phyloP scores from a whole-genome alignment of 1,140 invertebrate genomes.

The Bacillus rossius region DNA sequence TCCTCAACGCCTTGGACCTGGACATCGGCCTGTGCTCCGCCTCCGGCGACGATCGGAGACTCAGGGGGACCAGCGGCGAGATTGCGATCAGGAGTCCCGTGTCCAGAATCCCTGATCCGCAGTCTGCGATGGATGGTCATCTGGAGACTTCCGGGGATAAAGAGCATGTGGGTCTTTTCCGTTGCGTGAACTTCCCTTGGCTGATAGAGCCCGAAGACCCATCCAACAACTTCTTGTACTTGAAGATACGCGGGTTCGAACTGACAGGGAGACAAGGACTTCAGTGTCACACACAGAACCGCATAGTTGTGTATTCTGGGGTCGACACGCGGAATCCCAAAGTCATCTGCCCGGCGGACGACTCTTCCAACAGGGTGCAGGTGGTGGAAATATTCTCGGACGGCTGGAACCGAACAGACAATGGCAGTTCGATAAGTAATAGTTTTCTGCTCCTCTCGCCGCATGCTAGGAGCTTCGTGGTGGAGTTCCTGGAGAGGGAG shows the following conservation, averaged over 20 bases:
- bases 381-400: slow-evolving; percentile 66
- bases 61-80: slow-evolving; percentile 65
- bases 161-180: slow-evolving; percentile 25
- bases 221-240: slow-evolving; percentile 61
- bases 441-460: slow-evolving; percentile 43
- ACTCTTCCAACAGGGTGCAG: slow-evolving; percentile 21
- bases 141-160: slow-evolving; percentile 9
- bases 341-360: slow-evolving; percentile 58
- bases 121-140: slow-evolving; percentile 17
- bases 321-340: slow-evolving; percentile 50
- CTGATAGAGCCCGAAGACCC: slow-evolving; percentile 66
- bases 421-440: slow-evolving; percentile 9
- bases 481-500: slow-evolving; percentile 64
- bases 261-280: background rate
- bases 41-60: slow-evolving; percentile 50
- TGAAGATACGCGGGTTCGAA: slow-evolving; percentile 40
- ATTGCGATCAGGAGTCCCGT: slow-evolving; percentile 49
- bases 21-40: slow-evolving; percentile 20
- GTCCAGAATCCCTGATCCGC: slow-evolving; percentile 42
- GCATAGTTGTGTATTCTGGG: slow-evolving; percentile 65
- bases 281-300: slow-evolving; percentile 58
- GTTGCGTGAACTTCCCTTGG: slow-evolving; percentile 69
- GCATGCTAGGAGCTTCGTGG: slow-evolving; percentile 59
- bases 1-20: slow-evolving; percentile 39
- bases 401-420: slow-evolving; percentile 54